Evolutionary conservation across 2,888 invertebrate species (phyloP), one percentile per base, ranked within the genome.

Genomic region (Germaria angustata): DNA sequence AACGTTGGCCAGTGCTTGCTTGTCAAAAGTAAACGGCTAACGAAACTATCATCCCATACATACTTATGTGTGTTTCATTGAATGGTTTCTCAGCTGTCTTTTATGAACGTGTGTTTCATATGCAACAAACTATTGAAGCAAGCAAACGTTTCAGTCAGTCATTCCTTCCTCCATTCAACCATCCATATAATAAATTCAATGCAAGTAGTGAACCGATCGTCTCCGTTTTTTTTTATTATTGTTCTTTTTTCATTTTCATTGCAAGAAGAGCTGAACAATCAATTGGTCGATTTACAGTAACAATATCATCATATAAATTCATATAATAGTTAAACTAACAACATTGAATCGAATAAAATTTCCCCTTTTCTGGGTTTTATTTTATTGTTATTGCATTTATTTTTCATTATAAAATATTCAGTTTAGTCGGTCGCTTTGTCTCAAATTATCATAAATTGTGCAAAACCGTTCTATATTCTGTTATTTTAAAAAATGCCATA

Each of bases 391-490:
- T 68, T 61, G 13, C n/a, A 11, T 55, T 15, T 59, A 17, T 39
- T 8, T 51, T 72, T 39, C 32, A 20, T 55, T 11, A n/a, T 34
- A 39, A 59, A 59, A 69, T 71, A 76, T 82, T 75, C 71, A 65
- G 71, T 82, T 82, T 66, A 76, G 65, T 76, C 75, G 79, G 73
- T 46, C 75, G 79, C 69, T 82, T 79, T 82, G 77, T 84, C 53
- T 83, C 75, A 83, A 83, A 83, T 84, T 81, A 81, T 71, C 77
- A 79, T 76, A 73, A 76, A 83, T 80, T 85, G 81, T n/a, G 71
- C 77, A 75, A 80, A 84, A 41, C 76, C 69, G 80, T 80, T 80
- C 78, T 51, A 82, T 73, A 76, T 84, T 80, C 34, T 46, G 4
- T 36, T 32, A n/a, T 36, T 46, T 13, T 8, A 28, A 13, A 9